phyloP scores from a whole-genome alignment of 2,113 vertebrate genomes.

The Drymodes brunneopygia region DNA sequence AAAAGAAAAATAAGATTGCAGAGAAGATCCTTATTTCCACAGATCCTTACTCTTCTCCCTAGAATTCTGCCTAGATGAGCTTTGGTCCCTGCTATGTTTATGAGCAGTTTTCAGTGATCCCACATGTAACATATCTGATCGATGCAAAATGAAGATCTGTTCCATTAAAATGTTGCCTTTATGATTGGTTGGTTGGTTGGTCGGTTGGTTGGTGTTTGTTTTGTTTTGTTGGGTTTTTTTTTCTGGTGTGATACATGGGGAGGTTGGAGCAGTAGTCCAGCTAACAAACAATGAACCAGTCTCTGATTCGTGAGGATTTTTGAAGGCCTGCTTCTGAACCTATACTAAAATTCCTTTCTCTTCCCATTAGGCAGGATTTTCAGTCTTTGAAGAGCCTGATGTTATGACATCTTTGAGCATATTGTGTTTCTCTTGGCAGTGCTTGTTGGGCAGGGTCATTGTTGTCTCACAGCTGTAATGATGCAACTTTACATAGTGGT shows the following conservation, averaged over 20 bases:
- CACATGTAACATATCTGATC: not conserved
- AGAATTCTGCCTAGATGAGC: not conserved
- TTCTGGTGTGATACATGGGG: not conserved
- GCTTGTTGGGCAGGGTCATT: not conserved
- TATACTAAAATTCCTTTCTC: not conserved
- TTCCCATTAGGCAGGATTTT: not conserved
- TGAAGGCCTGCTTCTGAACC: not conserved
- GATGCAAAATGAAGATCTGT: not conserved
- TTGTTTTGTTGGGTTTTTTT: too few relatives aligned
- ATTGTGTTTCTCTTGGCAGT: rapidly evolving
- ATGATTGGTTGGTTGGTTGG: too few relatives aligned
- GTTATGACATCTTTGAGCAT: too few relatives aligned
- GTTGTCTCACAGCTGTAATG: not conserved
- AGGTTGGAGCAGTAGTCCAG: not conserved
- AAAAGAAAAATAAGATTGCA: not conserved
- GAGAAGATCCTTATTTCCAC: not conserved
- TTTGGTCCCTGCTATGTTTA: not conserved
- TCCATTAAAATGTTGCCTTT: not conserved
- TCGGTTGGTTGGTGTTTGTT: too few relatives aligned
- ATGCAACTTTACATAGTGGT: rapidly evolving
- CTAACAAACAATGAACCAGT: not conserved
- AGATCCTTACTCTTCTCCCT: not conserved
- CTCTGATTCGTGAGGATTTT: not conserved
- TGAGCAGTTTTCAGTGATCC: not conserved
- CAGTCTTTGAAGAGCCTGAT: not conserved